A percentile compares a stretch with the other conserved stretches of the same genome.
Evolutionary conservation across 2,797 vertebrate genomes (phyloP).

Genomic region (Mormyrus proboscirostris): DNA sequence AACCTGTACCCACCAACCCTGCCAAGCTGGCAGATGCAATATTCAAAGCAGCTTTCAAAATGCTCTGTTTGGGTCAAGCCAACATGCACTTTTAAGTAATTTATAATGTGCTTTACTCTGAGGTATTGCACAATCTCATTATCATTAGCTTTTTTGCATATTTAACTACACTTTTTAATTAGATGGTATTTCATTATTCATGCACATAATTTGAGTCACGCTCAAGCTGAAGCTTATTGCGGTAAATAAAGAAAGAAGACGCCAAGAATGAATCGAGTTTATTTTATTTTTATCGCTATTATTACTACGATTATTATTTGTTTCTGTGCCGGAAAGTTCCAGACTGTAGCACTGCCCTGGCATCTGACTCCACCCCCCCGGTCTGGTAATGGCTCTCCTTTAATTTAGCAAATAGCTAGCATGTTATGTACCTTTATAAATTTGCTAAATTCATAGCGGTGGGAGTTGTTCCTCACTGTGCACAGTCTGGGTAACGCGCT

Average conservation of each 20-base stretch:
- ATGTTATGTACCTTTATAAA: conserved; percentile 97
- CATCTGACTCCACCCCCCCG: conserved; percentile 62
- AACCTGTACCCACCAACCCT: not conserved
- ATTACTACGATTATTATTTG: not conserved
- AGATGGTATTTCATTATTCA: conserved; percentile 99
- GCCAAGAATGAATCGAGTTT: conserved; percentile 39
- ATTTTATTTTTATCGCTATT: not conserved
- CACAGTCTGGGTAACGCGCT: conserved; percentile 84
- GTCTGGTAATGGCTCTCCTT: conserved; percentile 84
- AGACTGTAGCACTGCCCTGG: conserved; percentile 67
- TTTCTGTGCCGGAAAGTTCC: conserved; percentile 67
- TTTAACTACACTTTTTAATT: conserved; percentile 99
- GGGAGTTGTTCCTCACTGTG: conserved; percentile 85
- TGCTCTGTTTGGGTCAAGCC: conserved; percentile 83
- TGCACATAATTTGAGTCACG: conserved; percentile 98
- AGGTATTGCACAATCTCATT: conserved; percentile 99
- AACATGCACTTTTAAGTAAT: conserved; percentile 90
- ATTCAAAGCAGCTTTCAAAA: conserved; percentile 69
- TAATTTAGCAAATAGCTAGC: conserved; percentile 99
- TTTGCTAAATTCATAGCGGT: conserved; percentile 88
- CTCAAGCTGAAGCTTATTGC: conserved; percentile 71
- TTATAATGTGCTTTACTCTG: conserved; percentile 91
- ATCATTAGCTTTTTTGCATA: conserved; percentile 99
- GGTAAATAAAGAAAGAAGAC: conserved; percentile 58
- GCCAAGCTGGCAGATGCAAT: conserved; percentile 48